Conservation (phyloP, 2,888 invertebrate species). For the Plutella xylostella region DNA sequence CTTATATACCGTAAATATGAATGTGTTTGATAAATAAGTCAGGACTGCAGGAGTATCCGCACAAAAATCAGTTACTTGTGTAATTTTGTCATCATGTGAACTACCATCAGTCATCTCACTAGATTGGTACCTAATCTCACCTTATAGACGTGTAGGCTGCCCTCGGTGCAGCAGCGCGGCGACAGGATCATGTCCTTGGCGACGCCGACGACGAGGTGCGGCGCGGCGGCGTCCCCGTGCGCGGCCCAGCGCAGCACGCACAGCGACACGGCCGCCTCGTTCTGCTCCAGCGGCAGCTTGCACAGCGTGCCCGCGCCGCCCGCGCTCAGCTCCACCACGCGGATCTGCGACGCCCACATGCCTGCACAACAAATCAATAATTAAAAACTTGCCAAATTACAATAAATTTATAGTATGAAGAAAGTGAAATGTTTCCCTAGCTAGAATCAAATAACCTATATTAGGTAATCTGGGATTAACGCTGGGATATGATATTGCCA, state of each 20-base stretch:
- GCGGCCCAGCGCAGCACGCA: slow-evolving; percentile 83
- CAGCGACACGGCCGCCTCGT: slow-evolving; percentile 94
- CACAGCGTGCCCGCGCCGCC: slow-evolving; percentile 74
- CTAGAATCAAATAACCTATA: slow-evolving; percentile 62
- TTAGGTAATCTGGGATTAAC: slow-evolving; percentile 62
- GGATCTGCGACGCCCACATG: slow-evolving; percentile 94
- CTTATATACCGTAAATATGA: neutral
- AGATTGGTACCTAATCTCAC: slow-evolving; percentile 27
- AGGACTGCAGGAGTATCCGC: slow-evolving; percentile 48
- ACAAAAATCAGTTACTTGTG: slow-evolving; percentile 26
- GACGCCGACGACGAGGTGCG: slow-evolving; percentile 87
- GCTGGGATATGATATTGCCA: slow-evolving; percentile 58
- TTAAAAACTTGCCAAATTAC: neutral
- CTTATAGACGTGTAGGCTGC: slow-evolving; percentile 90
- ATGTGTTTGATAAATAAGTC: slow-evolving; percentile 18
- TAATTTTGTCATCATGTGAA: slow-evolving; percentile 19
- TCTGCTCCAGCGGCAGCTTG: slow-evolving; percentile 88
- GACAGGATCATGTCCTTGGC: slow-evolving; percentile 91
- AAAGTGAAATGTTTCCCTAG: slow-evolving; percentile 39
- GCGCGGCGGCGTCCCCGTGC: slow-evolving; percentile 47
- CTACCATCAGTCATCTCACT: neutral
- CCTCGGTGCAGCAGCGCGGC: slow-evolving; percentile 85
- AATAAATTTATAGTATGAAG: neutral
- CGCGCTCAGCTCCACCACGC: slow-evolving; percentile 86
- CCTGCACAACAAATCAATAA: slow-evolving; percentile 53